Percentiles rank a stretch among this genome's conserved stretches.
phyloP scores from a whole-genome alignment of 2,797 vertebrate genomes.

The Kryptolebias ocellatus region DNA sequence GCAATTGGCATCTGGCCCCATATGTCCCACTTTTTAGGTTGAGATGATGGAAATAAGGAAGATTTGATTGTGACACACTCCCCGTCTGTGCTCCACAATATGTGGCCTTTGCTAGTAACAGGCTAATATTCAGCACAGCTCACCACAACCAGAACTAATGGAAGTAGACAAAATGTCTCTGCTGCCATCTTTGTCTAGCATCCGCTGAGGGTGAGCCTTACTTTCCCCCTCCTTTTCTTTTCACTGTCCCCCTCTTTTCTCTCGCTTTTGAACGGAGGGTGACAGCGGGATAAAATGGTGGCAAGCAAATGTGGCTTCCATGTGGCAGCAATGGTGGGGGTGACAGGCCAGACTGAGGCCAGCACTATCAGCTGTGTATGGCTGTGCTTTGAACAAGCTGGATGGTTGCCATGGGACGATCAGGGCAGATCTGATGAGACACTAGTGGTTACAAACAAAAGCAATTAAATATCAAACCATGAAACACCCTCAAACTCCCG shows the following conservation, averaged over 20 bases:
- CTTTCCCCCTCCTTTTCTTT: conserved; percentile 65
- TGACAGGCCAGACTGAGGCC: conserved; percentile 63
- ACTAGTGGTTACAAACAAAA: conserved; percentile 62
- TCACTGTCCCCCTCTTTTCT: conserved; percentile 60
- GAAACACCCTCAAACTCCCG: conserved; percentile 5
- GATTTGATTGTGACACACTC: conserved; percentile 73
- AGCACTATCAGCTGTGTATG: conserved; percentile 61
- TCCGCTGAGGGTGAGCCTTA: conserved; percentile 76
- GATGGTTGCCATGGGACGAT: conserved; percentile 61
- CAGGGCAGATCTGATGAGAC: conserved; percentile 58
- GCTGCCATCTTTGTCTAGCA: conserved; percentile 82
- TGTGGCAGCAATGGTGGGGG: conserved; percentile 72
- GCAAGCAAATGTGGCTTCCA: conserved; percentile 78
- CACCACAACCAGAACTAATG: conserved; percentile 82
- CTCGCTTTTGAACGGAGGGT: conserved; percentile 63
- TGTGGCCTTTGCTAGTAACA: conserved; percentile 69
- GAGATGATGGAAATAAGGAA: conserved; percentile 75
- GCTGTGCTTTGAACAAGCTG: conserved; percentile 73
- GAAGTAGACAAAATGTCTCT: conserved; percentile 83
- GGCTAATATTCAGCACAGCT: conserved; percentile 79
- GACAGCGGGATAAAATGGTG: conserved; percentile 78
- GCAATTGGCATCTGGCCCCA: conserved; percentile 80
- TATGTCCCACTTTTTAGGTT: conserved; percentile 73
- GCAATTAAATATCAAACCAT: conserved; percentile 41
- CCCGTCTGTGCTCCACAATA: conserved; percentile 70